Evolutionary conservation across 2,888 invertebrate genomes (phyloP).

Genomic region (Metellina segmentata): DNA sequence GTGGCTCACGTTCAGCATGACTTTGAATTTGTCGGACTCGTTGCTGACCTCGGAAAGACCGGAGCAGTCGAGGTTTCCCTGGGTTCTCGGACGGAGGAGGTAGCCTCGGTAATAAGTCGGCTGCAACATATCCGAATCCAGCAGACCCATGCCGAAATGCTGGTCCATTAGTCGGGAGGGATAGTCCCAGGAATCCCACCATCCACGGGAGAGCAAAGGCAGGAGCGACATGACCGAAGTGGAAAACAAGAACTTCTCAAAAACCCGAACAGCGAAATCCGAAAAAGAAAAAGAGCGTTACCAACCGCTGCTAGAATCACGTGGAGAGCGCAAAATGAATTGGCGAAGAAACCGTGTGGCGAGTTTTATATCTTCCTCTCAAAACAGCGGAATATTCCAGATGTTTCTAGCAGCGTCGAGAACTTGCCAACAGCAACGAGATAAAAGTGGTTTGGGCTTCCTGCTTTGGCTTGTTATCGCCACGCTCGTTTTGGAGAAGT

Average conservation of each 20-base stretch:
- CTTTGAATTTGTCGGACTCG: slow-evolving; percentile 68
- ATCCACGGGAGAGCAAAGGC: slow-evolving; percentile 52
- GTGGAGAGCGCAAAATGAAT: too few species aligned
- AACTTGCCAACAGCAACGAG: too few species aligned
- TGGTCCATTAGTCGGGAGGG: slow-evolving; percentile 72
- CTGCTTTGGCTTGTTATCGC: too few species aligned
- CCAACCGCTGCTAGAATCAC: not conserved
- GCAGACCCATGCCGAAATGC: slow-evolving; percentile 73
- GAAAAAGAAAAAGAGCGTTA: not conserved
- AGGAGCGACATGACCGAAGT: slow-evolving; percentile 33
- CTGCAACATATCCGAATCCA: slow-evolving; percentile 64
- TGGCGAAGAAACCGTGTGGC: too few species aligned
- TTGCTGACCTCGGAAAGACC: slow-evolving; percentile 70
- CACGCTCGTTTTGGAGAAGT: too few species aligned
- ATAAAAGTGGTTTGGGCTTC: too few species aligned
- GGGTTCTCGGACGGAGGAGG: slow-evolving; percentile 60
- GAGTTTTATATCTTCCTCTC: too few species aligned
- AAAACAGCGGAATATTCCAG: too few species aligned
- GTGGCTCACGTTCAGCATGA: slow-evolving; percentile 75
- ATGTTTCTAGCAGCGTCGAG: too few species aligned
- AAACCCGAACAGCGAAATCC: not conserved
- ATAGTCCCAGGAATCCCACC: slow-evolving; percentile 76
- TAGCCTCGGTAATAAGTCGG: slow-evolving; percentile 50
- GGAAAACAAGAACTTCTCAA: too few species aligned
- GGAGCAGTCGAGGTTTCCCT: slow-evolving; percentile 39